Base-by-base conservation (phyloP, 2,888 invertebrate species). In the Heliconius ismenius region DNA sequence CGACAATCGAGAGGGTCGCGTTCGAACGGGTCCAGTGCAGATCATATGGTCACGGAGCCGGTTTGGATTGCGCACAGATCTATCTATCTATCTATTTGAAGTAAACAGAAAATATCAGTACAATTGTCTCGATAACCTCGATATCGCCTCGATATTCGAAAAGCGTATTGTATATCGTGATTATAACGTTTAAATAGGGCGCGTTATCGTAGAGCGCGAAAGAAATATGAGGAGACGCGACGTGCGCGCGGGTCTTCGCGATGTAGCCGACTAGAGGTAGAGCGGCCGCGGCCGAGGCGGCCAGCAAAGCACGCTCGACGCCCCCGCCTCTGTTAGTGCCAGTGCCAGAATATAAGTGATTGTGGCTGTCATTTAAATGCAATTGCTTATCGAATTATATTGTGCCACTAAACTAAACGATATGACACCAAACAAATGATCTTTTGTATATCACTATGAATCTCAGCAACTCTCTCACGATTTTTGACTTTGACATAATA, bases 41-140 rank as follows among this genome's bases (percentile, higher is more conserved):
- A 90, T 92, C 92, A 92, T 92, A 91, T 92, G 92, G 88, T 89
- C 87, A 85, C 86, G 81, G 80, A 89, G 88, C 92, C 90, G 91
- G 91, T 91, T 90, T 87, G 79, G 80, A 80, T 75, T 32, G 78
- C 75, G 49, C 73, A 82, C 81, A 83, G 82, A 82, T 80, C 81
- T 79, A 81, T 81, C 79, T 80, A 83, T 83, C 81, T 39, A 75
- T 81, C 79, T 80, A 83, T 83, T 81, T 32, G 15, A 43, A 63
- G 21, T 60, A 49, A 26, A 65, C 36, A 58, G 58, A 64, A 79
- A 79, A 67, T 70, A 68, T 68, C 65, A 62, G 49, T 72, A 63
- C 78, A 32, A 73, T 64, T 75, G 28, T n/a, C 26, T 60, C 64
- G 60, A 75, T 67, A 76, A 75, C 74, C 65, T 63, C 54, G 54